Percentiles rank a stretch among this genome's conserved stretches.
Conservation (phyloP, 2,888 invertebrate species). For the Chymomyza amoena region DNA sequence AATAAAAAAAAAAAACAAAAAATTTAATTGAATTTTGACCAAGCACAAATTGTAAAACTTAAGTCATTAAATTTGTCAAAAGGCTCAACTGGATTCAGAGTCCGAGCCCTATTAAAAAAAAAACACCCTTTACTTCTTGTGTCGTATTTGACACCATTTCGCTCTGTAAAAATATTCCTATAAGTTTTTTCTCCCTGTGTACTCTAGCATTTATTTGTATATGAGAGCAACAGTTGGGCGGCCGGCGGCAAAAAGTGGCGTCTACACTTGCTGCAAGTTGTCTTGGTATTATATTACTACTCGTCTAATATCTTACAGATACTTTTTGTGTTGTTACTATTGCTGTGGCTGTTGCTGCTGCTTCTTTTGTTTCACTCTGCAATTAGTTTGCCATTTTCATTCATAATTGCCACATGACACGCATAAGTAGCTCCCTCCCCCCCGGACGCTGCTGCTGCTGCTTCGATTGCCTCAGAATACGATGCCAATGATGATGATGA, state of each 20-base stretch:
- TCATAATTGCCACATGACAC: constrained; percentile 59
- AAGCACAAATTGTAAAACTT: too few species aligned
- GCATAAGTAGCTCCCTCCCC: constrained; percentile 45
- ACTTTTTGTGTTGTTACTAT: constrained; percentile 10
- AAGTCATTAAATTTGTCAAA: too few species aligned
- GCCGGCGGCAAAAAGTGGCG: background rate
- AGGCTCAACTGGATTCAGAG: too few species aligned
- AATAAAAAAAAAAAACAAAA: too few species aligned
- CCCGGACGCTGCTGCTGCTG: background rate
- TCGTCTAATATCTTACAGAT: constrained; percentile 3
- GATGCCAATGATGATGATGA: background rate
- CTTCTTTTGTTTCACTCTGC: constrained; percentile 27
- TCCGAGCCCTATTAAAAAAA: too few species aligned
- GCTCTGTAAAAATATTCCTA: background rate
- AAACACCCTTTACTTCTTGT: too few species aligned
- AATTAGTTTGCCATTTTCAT: constrained; percentile 58
- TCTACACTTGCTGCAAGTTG: background rate
- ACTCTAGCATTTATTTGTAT: background rate
- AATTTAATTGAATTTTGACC: too few species aligned
- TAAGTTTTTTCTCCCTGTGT: background rate
- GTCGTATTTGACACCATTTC: too few species aligned
- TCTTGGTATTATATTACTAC: background rate
- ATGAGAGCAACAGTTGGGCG: background rate
- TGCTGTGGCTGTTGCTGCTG: constrained; percentile 3
- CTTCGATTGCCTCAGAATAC: constrained; percentile 38